These are phyloP conservation scores for Ariolimax columbianus DNA, from an alignment of 2,888 invertebrate species.

Conservation along the genomic window DNA sequence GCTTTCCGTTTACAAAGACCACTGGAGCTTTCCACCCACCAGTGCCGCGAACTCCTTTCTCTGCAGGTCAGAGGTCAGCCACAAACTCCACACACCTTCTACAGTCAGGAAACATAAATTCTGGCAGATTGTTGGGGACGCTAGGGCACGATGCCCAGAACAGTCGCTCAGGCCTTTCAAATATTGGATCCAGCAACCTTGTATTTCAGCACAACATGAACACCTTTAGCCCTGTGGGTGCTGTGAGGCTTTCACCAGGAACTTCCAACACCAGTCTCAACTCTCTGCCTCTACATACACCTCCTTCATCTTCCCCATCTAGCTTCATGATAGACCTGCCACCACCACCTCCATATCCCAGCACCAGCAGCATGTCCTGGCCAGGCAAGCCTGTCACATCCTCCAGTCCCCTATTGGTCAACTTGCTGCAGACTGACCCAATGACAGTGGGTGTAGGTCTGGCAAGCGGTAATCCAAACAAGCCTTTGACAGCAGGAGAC, in stretches of 20 bases:
- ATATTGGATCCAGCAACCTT: constrained; percentile 14
- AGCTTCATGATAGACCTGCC: constrained; percentile 54
- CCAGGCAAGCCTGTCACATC: constrained; percentile 78
- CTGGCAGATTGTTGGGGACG: constrained; percentile 41
- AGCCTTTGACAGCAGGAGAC: constrained; percentile 38
- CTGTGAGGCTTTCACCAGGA: constrained; percentile 35
- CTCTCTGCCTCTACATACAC: constrained; percentile 36
- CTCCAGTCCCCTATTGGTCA: constrained; percentile 91
- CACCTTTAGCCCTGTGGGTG: constrained; percentile 56
- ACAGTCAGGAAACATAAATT: constrained; percentile 41
- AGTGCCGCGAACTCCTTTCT: constrained; percentile 32
- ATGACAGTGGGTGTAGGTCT: constrained; percentile 58
- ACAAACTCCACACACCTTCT: constrained; percentile 32
- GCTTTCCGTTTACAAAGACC: constrained; percentile 46
- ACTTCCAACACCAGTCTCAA: constrained; percentile 1
- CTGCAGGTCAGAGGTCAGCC: constrained; percentile 42
- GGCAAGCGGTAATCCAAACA: constrained; percentile 49
- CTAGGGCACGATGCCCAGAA: constrained; percentile 42
- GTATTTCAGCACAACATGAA: constrained; percentile 9
- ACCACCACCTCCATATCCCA: constrained; percentile 72
- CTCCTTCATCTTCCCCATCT: constrained; percentile 46
- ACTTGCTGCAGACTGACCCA: constrained; percentile 91
- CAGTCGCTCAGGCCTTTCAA: background rate
- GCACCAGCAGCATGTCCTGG: constrained; percentile 63
- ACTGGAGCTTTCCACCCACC: constrained; percentile 50